Percentiles rank a stretch among this genome's conserved stretches.
Evolutionary conservation across 2,888 invertebrate species (phyloP).

Genomic region (Trichacis sp.): DNA sequence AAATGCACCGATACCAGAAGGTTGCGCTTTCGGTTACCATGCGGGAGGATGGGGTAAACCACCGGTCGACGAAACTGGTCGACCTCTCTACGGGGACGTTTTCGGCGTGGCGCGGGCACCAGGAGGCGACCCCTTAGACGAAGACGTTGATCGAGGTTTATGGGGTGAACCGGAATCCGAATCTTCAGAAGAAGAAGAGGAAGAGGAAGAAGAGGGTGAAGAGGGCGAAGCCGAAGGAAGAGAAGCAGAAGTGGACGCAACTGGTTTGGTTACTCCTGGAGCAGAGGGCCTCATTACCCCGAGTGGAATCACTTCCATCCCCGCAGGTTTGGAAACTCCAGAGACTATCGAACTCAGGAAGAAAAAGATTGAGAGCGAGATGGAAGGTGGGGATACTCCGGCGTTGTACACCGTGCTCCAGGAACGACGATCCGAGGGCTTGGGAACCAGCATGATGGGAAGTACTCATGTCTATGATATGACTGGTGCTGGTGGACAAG

Average conservation of each 20-base stretch:
- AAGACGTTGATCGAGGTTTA: constrained; percentile 90
- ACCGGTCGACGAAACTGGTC: constrained; percentile 97
- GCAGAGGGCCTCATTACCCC: constrained; percentile 96
- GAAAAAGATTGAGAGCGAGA: constrained; percentile 94
- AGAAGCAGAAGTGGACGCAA: constrained; percentile 75
- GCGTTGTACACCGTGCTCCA: constrained; percentile 95
- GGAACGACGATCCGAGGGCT: constrained; percentile 91
- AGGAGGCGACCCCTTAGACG: constrained; percentile 80
- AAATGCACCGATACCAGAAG: constrained; percentile 98
- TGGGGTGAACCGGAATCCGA: constrained; percentile 91
- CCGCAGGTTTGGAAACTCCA: constrained; percentile 97
- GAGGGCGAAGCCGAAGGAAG: constrained; percentile 67
- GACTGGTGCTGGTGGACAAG: constrained; percentile 75
- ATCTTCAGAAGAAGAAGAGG: constrained; percentile 75
- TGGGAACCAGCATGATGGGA: constrained; percentile 96
- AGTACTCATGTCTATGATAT: constrained; percentile 99
- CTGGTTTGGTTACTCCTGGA: constrained; percentile 88
- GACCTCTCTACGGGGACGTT: constrained; percentile 98
- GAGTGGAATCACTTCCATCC: constrained; percentile 89
- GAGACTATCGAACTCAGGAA: constrained; percentile 98
- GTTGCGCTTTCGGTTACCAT: constrained; percentile 98
- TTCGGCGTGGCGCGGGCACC: constrained; percentile 85
- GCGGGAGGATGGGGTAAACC: constrained; percentile 99
- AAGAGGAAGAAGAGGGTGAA: constrained; percentile 76
- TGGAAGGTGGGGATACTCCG: constrained; percentile 95